phyloP scores from a whole-genome alignment of 2,113 vertebrate species.

The Picathartes gymnocephalus region DNA sequence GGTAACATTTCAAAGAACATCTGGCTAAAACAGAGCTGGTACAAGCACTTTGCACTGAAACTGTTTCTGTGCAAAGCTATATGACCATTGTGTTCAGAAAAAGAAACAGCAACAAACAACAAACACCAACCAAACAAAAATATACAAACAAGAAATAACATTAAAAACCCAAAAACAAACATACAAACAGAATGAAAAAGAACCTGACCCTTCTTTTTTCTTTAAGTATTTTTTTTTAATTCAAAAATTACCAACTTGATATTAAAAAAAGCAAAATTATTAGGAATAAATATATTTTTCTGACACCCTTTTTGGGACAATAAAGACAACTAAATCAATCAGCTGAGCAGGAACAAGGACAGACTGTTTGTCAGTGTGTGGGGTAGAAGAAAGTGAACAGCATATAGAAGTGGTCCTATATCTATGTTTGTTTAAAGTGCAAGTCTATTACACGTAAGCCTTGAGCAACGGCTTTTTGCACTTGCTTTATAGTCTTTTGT shows the following conservation, averaged over 20 bases:
- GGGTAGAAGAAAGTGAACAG: neutral
- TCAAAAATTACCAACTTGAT: neutral
- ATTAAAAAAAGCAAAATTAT: neutral
- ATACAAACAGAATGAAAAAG: neutral
- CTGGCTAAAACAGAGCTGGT: neutral
- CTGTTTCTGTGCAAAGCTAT: neutral
- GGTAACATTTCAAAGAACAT: neutral
- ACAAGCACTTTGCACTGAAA: neutral
- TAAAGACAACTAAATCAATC: neutral
- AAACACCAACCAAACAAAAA: neutral
- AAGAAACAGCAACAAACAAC: neutral
- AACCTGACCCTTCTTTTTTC: fast-evolving
- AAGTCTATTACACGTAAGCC: neutral
- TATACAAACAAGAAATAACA: neutral
- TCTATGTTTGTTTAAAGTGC: neutral
- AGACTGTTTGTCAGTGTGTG: neutral
- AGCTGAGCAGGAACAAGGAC: neutral
- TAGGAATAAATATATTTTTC: neutral
- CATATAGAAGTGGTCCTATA: neutral
- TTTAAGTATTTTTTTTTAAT: neutral
- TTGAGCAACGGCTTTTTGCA: neutral
- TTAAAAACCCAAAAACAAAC: neutral
- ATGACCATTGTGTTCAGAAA: neutral
- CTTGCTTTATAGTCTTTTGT: neutral
- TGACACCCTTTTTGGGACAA: neutral